Evolutionary conservation across 2,888 invertebrate genomes (phyloP).

Genomic region (Pollenia labialis): DNA sequence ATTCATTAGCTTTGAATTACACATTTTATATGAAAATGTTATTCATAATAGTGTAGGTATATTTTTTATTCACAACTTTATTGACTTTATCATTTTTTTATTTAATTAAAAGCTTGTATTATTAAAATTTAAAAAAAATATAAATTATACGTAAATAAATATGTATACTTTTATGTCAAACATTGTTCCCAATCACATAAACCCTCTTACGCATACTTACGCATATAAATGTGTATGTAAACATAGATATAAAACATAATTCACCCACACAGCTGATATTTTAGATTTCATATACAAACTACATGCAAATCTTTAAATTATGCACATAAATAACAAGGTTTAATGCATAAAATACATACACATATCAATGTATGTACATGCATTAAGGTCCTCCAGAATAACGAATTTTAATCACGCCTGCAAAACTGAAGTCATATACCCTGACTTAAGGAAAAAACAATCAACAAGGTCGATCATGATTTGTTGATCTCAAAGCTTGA

Average conservation of each 20-base stretch:
- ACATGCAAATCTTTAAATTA: conserved; percentile 66
- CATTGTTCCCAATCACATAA: neutral
- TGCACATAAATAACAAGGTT: conserved; percentile 72
- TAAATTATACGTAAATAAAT: conserved; percentile 23
- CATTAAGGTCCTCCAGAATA: neutral
- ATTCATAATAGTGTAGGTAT: neutral
- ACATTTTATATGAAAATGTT: conserved; percentile 14
- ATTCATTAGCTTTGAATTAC: neutral
- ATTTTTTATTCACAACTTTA: conserved; percentile 46
- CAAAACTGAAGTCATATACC: too few relatives aligned
- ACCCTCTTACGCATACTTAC: neutral
- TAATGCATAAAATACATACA: conserved; percentile 45
- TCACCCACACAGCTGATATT: conserved; percentile 51
- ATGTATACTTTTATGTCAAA: conserved; percentile 3
- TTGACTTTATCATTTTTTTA: conserved; percentile 61
- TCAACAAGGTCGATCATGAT: too few relatives aligned
- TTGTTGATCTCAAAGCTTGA: too few relatives aligned
- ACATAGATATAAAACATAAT: conserved; percentile 30
- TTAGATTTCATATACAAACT: conserved; percentile 50
- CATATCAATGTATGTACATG: neutral
- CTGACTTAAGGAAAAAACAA: too few relatives aligned
- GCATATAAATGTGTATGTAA: conserved; percentile 6
- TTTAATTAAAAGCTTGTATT: conserved; percentile 59
- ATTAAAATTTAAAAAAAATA: conserved; percentile 42
- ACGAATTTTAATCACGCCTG: neutral